Base-by-base conservation (phyloP, 2,888 invertebrate genomes). In the Mythimna impura region DNA sequence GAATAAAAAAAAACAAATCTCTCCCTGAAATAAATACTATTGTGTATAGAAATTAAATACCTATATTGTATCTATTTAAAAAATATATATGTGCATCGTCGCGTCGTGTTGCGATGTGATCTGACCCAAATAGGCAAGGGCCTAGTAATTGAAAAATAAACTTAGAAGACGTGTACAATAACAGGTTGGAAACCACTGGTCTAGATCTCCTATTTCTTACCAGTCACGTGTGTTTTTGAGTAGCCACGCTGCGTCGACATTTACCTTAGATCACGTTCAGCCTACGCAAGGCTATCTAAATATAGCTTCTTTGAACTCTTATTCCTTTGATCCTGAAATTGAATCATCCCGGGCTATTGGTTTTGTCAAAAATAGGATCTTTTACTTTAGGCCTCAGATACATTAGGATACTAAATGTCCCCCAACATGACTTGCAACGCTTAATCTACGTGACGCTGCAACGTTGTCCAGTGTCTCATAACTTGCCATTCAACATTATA, bases 261-360 rank as follows among this genome's bases (percentile, higher is more conserved):
- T 73, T 75, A 73, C 58, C 34, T 43, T 10, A 58, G 17, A 58
- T 81, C 78, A 78, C 82, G 82, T 82, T 20, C 57, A 22, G 3
- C 55, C 58, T 43, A 52, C 57, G 55, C 50, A 34, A 64, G 64
- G 40, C 47, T 40, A 25, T 61, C 60, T 52, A 22, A 65, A 64
- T 40, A 61, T 66, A 66, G 62, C 61, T 58, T 71, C 34, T 68
- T 71, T 43, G 43, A 55, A 43, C 47, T 66, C 30, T 63, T 25
- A 55, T 47, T 22, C 36, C 54, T 78, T 78, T 67, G 69, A 58
- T 65, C 52, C 40, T 52, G 14, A 65, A 64, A 73, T 66, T 73
- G 36, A 68, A 60, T 70, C 36, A 58, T 55, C 30, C 34, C n/a
- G 3, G 30, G 30, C 30, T 61, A 47, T 60, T 22, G 4, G 8